Conservation (phyloP, 1,140 invertebrate species). For the Protaetia brevitarsis region DNA sequence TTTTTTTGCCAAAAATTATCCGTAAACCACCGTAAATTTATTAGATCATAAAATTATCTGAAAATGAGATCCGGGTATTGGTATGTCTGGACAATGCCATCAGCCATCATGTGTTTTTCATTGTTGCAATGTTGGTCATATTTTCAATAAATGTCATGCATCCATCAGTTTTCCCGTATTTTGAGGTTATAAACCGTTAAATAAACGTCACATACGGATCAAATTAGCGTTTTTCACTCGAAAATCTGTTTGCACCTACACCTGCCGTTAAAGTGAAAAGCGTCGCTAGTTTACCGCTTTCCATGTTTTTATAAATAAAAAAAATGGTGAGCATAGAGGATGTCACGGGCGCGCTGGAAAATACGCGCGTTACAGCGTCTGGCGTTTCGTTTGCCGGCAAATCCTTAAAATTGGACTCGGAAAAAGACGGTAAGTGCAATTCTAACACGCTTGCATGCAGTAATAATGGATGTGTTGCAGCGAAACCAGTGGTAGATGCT, state of each 20-base stretch:
- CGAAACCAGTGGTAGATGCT: constrained; percentile 60
- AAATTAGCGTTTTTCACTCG: neutral
- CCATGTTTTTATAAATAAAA: neutral
- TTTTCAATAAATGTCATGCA: too few relatives aligned
- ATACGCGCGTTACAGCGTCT: constrained; percentile 34
- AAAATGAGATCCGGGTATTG: too few relatives aligned
- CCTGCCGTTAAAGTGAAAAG: neutral
- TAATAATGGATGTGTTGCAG: constrained; percentile 49
- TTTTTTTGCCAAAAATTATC: too few relatives aligned
- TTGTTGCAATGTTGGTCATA: neutral
- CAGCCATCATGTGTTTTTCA: too few relatives aligned
- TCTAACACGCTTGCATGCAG: neutral
- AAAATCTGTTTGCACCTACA: neutral
- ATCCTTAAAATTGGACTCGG: constrained; percentile 64
- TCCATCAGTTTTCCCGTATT: neutral
- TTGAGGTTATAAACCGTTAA: neutral
- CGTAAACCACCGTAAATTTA: too few relatives aligned
- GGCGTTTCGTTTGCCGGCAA: constrained; percentile 67
- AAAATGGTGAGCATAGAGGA: constrained; percentile 39
- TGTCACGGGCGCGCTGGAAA: constrained; percentile 38
- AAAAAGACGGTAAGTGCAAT: constrained; percentile 58
- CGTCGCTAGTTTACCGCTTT: neutral
- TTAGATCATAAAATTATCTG: too few relatives aligned
- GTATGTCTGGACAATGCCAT: too few relatives aligned
- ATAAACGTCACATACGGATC: neutral